Conservation (phyloP, 1,140 invertebrate species). For the Achatina immaculata region DNA sequence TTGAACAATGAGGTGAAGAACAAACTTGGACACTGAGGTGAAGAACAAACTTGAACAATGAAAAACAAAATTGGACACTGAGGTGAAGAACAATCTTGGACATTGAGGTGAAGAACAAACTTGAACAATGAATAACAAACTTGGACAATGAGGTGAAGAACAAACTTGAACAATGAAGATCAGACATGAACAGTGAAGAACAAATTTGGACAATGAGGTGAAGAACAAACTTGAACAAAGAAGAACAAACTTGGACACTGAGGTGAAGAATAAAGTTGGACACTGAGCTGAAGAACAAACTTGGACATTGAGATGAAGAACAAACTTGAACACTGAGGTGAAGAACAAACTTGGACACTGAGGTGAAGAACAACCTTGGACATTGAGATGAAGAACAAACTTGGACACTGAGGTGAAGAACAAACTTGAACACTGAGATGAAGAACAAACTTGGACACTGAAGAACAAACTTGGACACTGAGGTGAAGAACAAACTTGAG, state of each 20-base stretch:
- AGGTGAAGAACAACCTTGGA: no score
- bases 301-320: no score
- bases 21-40: slow-evolving; percentile 30
- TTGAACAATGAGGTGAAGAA: slow-evolving; percentile 33
- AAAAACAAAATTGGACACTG: slow-evolving; percentile 33
- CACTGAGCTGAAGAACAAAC: slow-evolving; percentile 29
- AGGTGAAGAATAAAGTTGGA: slow-evolving; percentile 1
- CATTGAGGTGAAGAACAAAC: slow-evolving; percentile 19
- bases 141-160: slow-evolving; percentile 28
- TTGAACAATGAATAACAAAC: slow-evolving; percentile 6
- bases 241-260: slow-evolving; percentile 31
- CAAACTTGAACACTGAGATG: no score
- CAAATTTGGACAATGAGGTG: slow-evolving; percentile 20
- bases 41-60: slow-evolving; percentile 33
- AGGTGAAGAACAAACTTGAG: no score
- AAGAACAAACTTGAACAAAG: slow-evolving; percentile 23
- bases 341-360: no score
- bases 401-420: no score
- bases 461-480: no score
- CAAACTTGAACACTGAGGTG: no score
- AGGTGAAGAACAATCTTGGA: slow-evolving; percentile 29
- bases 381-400: no score
- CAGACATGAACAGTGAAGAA: slow-evolving; percentile 23
- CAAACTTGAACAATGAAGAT: slow-evolving; percentile 25
- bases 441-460: no score